Evolutionary conservation across 2,888 invertebrate genomes (phyloP).

Genomic region (Bimastos eiseni): DNA sequence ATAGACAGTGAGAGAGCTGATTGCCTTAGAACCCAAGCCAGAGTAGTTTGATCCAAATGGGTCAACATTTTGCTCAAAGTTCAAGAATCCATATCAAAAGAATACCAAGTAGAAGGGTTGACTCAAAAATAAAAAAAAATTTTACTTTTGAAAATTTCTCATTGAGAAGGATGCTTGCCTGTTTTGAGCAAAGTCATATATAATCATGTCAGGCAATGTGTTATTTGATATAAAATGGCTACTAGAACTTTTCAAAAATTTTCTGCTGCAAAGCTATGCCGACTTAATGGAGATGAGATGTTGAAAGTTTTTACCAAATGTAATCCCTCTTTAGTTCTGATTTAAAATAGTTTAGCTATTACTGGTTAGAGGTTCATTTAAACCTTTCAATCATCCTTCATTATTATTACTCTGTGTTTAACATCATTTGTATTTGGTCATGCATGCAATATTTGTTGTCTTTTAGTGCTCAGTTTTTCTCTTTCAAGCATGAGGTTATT

Average conservation of each 20-base stretch:
- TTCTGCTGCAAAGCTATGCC: background rate
- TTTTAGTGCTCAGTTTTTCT: background rate
- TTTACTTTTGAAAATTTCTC: no score
- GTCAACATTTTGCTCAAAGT: no score
- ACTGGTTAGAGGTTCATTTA: background rate
- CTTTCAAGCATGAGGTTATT: background rate
- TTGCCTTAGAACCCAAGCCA: no score
- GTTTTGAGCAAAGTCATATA: no score
- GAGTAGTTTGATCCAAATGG: no score
- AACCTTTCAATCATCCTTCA: background rate
- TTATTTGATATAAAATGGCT: no score
- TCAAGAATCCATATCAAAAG: no score
- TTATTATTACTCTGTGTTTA: background rate
- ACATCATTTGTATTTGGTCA: background rate
- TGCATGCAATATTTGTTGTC: background rate
- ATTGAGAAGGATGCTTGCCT: no score
- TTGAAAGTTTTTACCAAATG: background rate
- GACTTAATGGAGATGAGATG: background rate
- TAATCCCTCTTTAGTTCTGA: background rate
- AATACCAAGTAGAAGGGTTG: no score
- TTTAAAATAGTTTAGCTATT: background rate
- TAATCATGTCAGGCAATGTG: no score
- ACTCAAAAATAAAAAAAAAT: no score
- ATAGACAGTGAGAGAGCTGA: no score
- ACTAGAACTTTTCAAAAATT: background rate